phyloP scores from a whole-genome alignment of 2,113 vertebrate species.

The Pluvianellus socialis region DNA sequence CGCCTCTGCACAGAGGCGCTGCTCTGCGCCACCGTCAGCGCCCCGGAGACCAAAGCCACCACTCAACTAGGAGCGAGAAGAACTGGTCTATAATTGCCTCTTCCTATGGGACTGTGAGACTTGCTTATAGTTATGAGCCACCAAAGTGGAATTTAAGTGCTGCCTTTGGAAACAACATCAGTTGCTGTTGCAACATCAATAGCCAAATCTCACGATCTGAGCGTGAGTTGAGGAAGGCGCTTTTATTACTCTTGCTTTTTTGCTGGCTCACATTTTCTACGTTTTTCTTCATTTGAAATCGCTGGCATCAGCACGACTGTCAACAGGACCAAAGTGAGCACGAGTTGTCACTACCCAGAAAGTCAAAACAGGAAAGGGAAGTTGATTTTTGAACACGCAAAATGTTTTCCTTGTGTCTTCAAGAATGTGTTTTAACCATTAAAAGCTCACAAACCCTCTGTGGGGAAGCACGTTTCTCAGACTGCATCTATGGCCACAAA shows the following conservation, averaged over 20 bases:
- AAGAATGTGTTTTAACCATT: neutral
- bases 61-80: neutral
- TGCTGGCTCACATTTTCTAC: conserved; percentile 33
- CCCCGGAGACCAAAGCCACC: neutral
- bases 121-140: neutral
- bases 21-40: neutral
- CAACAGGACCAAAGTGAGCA: neutral
- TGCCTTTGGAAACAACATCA: neutral
- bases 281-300: conserved; percentile 20
- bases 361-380: neutral
- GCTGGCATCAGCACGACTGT: conserved; percentile 20
- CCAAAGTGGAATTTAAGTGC: conserved; percentile 1
- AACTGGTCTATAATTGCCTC: neutral
- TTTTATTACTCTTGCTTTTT: neutral
- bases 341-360: conserved; percentile 1
- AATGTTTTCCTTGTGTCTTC: neutral
- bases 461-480: neutral
- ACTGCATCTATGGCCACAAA: neutral
- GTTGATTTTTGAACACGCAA: neutral
- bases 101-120: neutral
- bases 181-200: neutral
- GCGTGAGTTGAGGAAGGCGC: neutral
- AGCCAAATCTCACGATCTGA: neutral
- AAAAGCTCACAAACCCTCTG: neutral
- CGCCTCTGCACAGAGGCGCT: neutral